Base-by-base conservation (phyloP, 2,888 invertebrate species). In the Peribatodes rhomboidaria region DNA sequence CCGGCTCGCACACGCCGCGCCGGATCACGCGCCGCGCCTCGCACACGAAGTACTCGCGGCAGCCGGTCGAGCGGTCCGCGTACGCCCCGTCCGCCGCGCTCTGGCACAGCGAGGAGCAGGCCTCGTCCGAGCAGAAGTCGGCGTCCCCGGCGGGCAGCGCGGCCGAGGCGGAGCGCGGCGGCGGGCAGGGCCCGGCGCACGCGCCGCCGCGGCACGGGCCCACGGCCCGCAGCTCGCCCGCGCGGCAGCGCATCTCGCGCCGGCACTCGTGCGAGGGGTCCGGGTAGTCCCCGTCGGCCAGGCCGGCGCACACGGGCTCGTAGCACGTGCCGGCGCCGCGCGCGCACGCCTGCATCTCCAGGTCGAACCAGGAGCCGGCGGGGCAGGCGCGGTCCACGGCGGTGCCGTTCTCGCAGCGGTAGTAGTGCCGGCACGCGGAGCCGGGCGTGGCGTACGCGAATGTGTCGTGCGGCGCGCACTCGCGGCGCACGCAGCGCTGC, bases 31-130 rank as follows among this genome's bases (percentile, higher is more conserved):
- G 92, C 14, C 87, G 87, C 37, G 91, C 87, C 68, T 93, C 90
- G 78, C 95, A 95, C 71, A 93, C 95, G 76, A 94, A 94, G 78
- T 95, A 95, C 74, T 94, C 94, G 39, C 93, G 90, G 75, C 95
- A 95, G 27, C 92, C 92, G 16, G 94, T 88, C 9, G 90, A 83
- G 20, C 92, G 86, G 76, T 95, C 95, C 14, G 94, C 89, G 80
- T 95, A 94, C 27, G 95, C 94, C 0, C 95, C 95, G 78, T 95
- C 91, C 1, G 88, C 81, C 58, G 90, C 92, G 49, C 88, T 87
- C 46, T 88, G 84, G 74, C 95, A 95, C 61, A 93, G 81, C n/a
- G 90, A 89, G 1, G 92, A 83, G 76, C 93, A 93, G 11, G 87
- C 82, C 68, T 90, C 92, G 74, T 92, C 92, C 11, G 93, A 90